These are phyloP conservation scores for Centroberyx gerrardi DNA, from an alignment of 2,797 vertebrate species.

Conservation along the genomic window DNA sequence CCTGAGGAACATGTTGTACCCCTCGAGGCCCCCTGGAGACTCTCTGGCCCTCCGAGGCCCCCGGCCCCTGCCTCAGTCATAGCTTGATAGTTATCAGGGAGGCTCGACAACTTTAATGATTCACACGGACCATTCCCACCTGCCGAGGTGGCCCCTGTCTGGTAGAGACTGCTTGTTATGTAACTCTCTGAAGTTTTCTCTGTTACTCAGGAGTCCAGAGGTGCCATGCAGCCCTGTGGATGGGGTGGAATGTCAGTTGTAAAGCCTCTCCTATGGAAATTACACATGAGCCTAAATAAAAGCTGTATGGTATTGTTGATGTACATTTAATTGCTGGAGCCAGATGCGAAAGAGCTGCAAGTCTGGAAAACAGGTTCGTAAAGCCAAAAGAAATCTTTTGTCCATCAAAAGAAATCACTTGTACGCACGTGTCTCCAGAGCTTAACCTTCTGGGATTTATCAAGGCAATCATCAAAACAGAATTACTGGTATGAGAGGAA, in stretches of 20 bases:
- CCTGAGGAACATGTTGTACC: constrained; percentile 39
- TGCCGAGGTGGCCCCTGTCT: constrained; percentile 29
- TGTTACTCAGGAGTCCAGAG: constrained; percentile 17
- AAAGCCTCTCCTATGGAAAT: constrained; percentile 18
- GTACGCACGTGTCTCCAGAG: not conserved
- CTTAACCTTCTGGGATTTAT: not conserved
- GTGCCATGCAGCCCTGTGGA: not conserved
- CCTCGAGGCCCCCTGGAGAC: constrained; percentile 3
- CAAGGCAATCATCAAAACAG: not conserved
- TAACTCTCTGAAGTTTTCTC: constrained; percentile 13
- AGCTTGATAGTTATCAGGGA: constrained; percentile 30
- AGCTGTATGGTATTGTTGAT: constrained; percentile 26
- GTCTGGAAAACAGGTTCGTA: not conserved
- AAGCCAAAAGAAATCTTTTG: not conserved
- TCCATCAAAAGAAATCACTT: too few relatives aligned
- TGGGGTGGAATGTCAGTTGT: constrained; percentile 3
- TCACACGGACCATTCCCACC: constrained; percentile 41
- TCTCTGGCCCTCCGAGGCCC: constrained; percentile 1
- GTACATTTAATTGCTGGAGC: constrained; percentile 31
- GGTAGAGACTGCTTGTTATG: constrained; percentile 16
- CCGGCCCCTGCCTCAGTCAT: constrained; percentile 12
- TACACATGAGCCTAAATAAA: not conserved
- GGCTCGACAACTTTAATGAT: constrained; percentile 20
- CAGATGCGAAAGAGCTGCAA: constrained; percentile 4
- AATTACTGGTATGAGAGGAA: not conserved